A percentile compares a stretch with the other conserved stretches of the same genome.
These are phyloP conservation scores for Dolichomitus sp. DNA, from an alignment of 2,888 invertebrate species.

Conservation along the genomic window DNA sequence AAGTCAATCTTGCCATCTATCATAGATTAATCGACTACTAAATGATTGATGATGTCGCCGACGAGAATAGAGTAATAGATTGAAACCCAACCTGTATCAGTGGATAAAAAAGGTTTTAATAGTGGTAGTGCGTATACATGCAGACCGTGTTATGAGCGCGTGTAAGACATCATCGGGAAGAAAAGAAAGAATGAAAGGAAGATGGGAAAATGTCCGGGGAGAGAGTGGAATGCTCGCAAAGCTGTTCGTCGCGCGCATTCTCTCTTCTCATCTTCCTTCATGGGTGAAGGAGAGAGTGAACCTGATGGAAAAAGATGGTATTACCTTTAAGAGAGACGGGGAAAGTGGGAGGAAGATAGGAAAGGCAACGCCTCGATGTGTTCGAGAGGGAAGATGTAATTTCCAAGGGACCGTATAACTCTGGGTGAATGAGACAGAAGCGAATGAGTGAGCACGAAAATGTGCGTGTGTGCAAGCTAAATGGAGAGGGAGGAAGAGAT, in stretches of 20 bases:
- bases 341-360: conserved; percentile 45
- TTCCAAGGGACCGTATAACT: conserved; percentile 79
- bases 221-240: conserved; percentile 74
- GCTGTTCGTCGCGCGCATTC: conserved; percentile 62
- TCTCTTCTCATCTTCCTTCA: conserved; percentile 66
- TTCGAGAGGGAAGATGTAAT: conserved; percentile 58
- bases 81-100: not conserved
- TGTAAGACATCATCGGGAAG: not conserved
- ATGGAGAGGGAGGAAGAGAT: conserved; percentile 54
- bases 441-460: conserved; percentile 42
- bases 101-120: conserved; percentile 20
- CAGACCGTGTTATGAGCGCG: not conserved
- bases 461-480: conserved; percentile 40
- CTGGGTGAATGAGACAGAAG: conserved; percentile 70
- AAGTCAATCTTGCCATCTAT: not conserved
- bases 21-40: not conserved
- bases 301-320: conserved; percentile 71
- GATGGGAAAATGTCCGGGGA: conserved; percentile 33
- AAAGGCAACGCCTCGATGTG: conserved; percentile 55
- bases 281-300: conserved; percentile 81
- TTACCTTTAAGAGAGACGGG: conserved; percentile 3
- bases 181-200: conserved; percentile 15
- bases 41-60: conserved; percentile 5
- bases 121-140: not conserved
- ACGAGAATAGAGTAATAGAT: conserved; percentile 23